phyloP scores from a whole-genome alignment of 1,140 invertebrate genomes.

The Anastatus disparis region DNA sequence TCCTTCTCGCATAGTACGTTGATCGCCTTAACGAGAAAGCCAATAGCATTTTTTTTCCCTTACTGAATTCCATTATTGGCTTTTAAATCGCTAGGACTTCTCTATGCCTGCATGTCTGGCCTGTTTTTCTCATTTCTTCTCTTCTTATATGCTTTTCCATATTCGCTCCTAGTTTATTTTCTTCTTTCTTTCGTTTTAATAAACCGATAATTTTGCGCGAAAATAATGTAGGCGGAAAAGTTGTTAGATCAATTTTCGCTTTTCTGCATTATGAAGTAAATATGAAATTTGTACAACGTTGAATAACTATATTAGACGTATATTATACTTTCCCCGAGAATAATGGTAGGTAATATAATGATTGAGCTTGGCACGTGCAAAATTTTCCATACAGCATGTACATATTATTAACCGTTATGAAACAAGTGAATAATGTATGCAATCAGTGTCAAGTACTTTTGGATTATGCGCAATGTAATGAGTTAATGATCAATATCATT shows the following conservation, averaged over 20 bases:
- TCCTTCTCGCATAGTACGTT: too few species aligned
- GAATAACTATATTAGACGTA: neutral
- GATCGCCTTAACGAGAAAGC: constrained; percentile 28
- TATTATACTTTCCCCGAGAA: too few species aligned
- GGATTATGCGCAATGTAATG: neutral
- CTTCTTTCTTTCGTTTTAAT: too few species aligned
- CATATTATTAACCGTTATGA: too few species aligned
- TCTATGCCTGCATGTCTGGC: neutral
- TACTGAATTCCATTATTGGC: constrained; percentile 16
- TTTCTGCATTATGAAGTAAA: too few species aligned
- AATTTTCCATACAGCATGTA: too few species aligned
- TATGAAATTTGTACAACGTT: neutral
- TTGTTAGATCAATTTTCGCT: too few species aligned
- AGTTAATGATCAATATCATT: constrained; percentile 1
- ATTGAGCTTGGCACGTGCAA: neutral
- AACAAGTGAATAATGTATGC: neutral
- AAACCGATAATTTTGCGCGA: too few species aligned
- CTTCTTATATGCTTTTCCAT: neutral
- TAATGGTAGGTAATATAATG: neutral
- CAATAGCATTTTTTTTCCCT: constrained; percentile 1
- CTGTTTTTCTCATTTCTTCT: neutral
- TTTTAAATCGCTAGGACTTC: constrained; percentile 9
- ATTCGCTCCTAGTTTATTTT: neutral
- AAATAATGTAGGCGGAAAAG: too few species aligned
- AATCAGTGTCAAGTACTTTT: constrained; percentile 2